Conservation (phyloP, 2,797 vertebrate species). For the Characodon lateralis region DNA sequence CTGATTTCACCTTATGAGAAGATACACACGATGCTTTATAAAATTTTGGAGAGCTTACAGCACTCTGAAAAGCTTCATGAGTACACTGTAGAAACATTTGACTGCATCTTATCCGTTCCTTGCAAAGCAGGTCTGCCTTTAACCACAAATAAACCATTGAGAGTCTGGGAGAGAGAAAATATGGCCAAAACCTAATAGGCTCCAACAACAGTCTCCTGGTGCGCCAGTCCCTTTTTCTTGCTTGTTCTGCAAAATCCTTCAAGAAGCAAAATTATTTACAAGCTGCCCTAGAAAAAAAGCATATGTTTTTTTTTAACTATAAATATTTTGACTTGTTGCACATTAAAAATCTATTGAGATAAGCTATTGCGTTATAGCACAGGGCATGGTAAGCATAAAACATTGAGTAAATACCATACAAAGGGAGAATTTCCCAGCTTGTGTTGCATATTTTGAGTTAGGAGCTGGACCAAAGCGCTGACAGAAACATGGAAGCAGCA, state of each 20-base stretch:
- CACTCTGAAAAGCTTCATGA: slow-evolving; percentile 61
- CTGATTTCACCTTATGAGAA: slow-evolving; percentile 44
- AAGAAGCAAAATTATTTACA: slow-evolving; percentile 18
- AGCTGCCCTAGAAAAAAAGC: not conserved
- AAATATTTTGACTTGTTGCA: not conserved
- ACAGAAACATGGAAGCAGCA: too few species aligned
- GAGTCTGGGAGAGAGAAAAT: slow-evolving; percentile 62
- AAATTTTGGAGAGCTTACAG: slow-evolving; percentile 36
- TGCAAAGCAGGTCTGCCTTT: slow-evolving; percentile 49
- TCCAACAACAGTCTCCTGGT: slow-evolving; percentile 38
- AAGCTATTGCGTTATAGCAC: not conserved
- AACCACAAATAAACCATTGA: slow-evolving; percentile 68
- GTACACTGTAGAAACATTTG: slow-evolving; percentile 51
- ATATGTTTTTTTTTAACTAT: not conserved
- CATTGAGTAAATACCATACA: too few species aligned
- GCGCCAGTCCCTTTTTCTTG: slow-evolving; percentile 18
- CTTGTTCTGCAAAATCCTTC: slow-evolving; percentile 32
- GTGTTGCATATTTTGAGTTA: too few species aligned
- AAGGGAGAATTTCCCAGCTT: too few species aligned
- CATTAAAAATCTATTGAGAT: not conserved
- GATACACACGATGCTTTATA: slow-evolving; percentile 28
- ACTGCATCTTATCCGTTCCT: slow-evolving; percentile 68
- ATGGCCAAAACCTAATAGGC: slow-evolving; percentile 71
- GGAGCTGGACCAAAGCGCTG: too few species aligned
- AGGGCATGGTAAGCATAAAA: too few species aligned